These are phyloP conservation scores for Vidua chalybeata DNA, from an alignment of 2,113 vertebrate genomes.

Conservation along the genomic window DNA sequence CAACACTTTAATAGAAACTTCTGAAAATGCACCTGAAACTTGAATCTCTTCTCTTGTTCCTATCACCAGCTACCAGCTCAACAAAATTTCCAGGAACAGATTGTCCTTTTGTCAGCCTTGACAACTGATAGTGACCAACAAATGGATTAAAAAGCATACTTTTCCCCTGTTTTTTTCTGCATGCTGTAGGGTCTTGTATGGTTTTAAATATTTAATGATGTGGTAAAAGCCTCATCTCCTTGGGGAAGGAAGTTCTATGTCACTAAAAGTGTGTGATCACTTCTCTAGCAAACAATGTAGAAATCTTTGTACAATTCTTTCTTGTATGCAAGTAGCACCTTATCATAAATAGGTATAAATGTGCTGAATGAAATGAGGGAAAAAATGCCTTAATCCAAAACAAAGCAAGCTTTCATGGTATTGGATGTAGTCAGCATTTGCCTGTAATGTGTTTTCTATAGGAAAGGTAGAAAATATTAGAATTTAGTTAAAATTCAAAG, in stretches of 20 bases:
- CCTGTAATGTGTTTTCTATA: background rate
- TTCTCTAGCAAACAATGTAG: background rate
- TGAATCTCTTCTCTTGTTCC: background rate
- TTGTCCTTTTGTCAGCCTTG: background rate
- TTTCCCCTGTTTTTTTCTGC: background rate
- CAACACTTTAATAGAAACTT: background rate
- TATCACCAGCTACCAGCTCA: background rate
- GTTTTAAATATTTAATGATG: conserved; percentile 24
- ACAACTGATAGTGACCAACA: background rate
- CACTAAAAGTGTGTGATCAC: background rate
- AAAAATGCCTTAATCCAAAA: background rate
- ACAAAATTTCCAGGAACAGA: background rate
- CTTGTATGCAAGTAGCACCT: background rate
- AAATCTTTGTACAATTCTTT: background rate
- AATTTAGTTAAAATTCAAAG: background rate
- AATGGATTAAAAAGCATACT: background rate
- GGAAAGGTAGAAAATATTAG: background rate
- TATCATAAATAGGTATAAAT: background rate
- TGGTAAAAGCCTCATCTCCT: background rate
- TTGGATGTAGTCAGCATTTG: background rate
- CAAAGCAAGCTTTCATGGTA: background rate
- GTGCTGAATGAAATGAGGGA: background rate
- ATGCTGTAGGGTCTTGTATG: background rate
- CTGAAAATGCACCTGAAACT: background rate
- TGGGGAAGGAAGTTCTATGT: background rate